Evolutionary conservation across 2,797 vertebrate species (phyloP).

Genomic region (Odontamblyopus lacepedii): DNA sequence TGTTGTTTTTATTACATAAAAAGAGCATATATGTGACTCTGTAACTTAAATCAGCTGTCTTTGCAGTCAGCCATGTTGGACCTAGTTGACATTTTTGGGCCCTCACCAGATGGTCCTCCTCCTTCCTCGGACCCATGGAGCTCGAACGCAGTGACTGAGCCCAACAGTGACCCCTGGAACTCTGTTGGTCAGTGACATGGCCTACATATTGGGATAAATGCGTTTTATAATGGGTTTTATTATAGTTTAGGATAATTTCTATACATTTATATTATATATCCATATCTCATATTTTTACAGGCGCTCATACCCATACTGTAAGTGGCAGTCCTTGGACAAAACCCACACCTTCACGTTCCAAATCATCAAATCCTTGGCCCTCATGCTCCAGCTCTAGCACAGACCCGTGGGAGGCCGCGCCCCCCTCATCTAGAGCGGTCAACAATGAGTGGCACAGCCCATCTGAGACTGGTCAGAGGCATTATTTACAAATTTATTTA

Average conservation of each 20-base stretch:
- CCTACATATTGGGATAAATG: not conserved
- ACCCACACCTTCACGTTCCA: constrained; percentile 50
- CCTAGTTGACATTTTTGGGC: constrained; percentile 87
- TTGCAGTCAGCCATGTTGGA: constrained; percentile 88
- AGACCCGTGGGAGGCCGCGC: constrained; percentile 67
- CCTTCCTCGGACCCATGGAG: constrained; percentile 83
- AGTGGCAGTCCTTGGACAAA: constrained; percentile 68
- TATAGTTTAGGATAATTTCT: not conserved
- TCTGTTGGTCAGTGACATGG: constrained; percentile 69
- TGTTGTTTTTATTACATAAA: not conserved
- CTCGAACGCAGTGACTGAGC: constrained; percentile 44
- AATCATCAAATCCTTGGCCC: constrained; percentile 69
- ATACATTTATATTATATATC: no score
- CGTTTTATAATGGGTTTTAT: no score
- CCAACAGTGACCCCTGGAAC: constrained; percentile 75
- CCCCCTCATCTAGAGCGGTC: constrained; percentile 48
- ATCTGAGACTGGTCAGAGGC: constrained; percentile 49
- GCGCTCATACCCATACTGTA: constrained; percentile 57
- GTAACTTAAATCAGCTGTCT: constrained; percentile 10
- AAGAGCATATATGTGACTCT: not conserved
- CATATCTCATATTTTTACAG: constrained; percentile 23
- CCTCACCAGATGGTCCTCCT: constrained; percentile 72
- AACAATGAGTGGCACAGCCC: constrained; percentile 68
- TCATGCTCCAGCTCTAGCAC: constrained; percentile 43
- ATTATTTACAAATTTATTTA: not conserved